Conservation (phyloP, 2,113 vertebrate genomes). For the Neogobius melanostomus region DNA sequence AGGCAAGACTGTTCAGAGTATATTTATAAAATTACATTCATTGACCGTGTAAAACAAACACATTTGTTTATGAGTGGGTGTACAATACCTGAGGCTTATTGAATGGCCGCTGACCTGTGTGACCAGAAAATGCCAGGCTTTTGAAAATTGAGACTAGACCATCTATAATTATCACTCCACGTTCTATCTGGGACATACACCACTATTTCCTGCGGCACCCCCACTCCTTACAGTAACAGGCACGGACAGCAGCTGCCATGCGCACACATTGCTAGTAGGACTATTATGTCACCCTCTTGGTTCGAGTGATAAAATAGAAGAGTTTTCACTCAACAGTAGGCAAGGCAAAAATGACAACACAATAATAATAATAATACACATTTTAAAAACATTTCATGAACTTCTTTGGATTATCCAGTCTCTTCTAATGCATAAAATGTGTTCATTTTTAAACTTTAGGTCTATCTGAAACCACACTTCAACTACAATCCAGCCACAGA, state of each 20-base stretch:
- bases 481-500: conserved; percentile 95
- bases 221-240: conserved; percentile 47
- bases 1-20: conserved; percentile 65
- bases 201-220: conserved; percentile 27
- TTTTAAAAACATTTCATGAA: not conserved
- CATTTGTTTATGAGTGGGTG: conserved; percentile 10
- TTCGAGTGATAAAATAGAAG: conserved; percentile 17
- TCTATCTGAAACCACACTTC: conserved; percentile 96
- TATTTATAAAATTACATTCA: not conserved
- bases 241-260: conserved; percentile 55
- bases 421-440: not conserved
- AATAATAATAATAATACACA: not conserved
- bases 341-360: not conserved
- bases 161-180: conserved; percentile 74
- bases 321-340: not conserved
- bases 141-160: conserved; percentile 66
- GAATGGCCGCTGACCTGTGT: conserved; percentile 44
- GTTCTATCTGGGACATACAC: conserved; percentile 59
- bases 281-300: conserved; percentile 48
- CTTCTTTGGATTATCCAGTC: not conserved
- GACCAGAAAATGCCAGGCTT: conserved; percentile 59
- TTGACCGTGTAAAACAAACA: too few species aligned
- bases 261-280: conserved; percentile 21
- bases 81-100: conserved; percentile 35
- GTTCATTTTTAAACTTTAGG: conserved; percentile 68